These are phyloP conservation scores for Pterobdella sp. DNA, from an alignment of 2,888 invertebrate species.

Conservation along the genomic window DNA sequence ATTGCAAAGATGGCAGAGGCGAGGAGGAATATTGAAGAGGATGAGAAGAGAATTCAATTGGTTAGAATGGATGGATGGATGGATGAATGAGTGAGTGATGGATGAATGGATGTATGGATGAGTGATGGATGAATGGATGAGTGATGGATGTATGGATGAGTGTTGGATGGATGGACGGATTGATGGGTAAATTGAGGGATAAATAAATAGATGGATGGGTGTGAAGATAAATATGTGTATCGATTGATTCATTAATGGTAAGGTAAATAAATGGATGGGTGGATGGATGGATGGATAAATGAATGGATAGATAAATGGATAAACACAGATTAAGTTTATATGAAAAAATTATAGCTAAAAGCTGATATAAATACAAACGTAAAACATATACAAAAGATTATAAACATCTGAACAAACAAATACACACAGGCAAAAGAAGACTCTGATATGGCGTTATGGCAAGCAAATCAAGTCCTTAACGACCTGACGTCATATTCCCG, in stretches of 20 bases:
- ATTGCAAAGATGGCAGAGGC: slow-evolving; percentile 4
- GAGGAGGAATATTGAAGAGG: slow-evolving; percentile 11
- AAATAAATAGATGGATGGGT: not conserved
- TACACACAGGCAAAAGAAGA: slow-evolving; percentile 10
- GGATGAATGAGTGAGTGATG: not conserved
- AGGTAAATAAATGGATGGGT: not conserved
- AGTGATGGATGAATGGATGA: not conserved
- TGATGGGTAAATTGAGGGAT: not conserved
- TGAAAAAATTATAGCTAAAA: no score
- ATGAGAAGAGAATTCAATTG: not conserved
- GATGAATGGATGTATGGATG: not conserved
- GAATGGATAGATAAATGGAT: not conserved
- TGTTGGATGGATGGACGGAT: not conserved
- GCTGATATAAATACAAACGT: no score
- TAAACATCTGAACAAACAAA: no score
- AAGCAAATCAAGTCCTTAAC: not conserved
- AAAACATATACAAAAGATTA: no score
- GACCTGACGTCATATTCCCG: not conserved
- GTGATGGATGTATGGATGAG: not conserved
- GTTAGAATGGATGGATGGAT: not conserved
- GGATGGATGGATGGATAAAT: not conserved
- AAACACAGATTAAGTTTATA: no score
- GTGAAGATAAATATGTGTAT: not conserved
- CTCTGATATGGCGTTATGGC: not conserved
- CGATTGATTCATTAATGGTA: not conserved